A percentile compares a stretch with the other conserved stretches of the same genome.
Conservation (phyloP, 2,888 invertebrate genomes). For the Lacanobia wlatinum region DNA sequence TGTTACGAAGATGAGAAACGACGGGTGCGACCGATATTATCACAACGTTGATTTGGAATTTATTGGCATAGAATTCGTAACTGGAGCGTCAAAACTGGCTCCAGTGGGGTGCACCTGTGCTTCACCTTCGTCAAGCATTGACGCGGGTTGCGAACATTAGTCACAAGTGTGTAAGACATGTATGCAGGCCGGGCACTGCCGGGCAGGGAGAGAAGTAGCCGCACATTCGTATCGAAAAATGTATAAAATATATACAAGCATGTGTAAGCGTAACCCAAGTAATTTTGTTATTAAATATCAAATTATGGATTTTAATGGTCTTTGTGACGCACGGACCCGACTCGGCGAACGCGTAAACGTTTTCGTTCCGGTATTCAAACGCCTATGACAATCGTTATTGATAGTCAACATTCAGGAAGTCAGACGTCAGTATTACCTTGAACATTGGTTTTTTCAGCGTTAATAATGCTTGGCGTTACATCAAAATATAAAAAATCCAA, state of each 20-base stretch:
- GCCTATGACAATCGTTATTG: conserved; percentile 11
- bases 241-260: conserved; percentile 1
- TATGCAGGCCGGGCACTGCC: conserved; percentile 54
- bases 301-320: not conserved
- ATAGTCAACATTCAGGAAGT: conserved; percentile 19
- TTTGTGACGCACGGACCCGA: conserved; percentile 1
- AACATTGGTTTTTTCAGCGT: not conserved
- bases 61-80: conserved; percentile 77
- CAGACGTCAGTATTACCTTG: conserved; percentile 1
- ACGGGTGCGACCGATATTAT: conserved; percentile 61
- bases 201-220: conserved; percentile 31
- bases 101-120: conserved; percentile 77
- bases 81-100: conserved; percentile 76
- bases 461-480: not conserved
- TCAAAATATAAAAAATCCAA: not conserved
- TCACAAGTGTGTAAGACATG: conserved; percentile 82
- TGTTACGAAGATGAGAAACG: conserved; percentile 60
- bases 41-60: conserved; percentile 73
- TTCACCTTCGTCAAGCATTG: conserved; percentile 83
- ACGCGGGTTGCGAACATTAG: conserved; percentile 82
- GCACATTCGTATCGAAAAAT: conserved; percentile 24
- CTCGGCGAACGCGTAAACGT: conserved; percentile 24
- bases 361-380: conserved; percentile 39
- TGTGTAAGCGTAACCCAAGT: not conserved
- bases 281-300: conserved; percentile 22